Conservation (phyloP, 2,888 invertebrate genomes). For the Drosophila mettleri region DNA sequence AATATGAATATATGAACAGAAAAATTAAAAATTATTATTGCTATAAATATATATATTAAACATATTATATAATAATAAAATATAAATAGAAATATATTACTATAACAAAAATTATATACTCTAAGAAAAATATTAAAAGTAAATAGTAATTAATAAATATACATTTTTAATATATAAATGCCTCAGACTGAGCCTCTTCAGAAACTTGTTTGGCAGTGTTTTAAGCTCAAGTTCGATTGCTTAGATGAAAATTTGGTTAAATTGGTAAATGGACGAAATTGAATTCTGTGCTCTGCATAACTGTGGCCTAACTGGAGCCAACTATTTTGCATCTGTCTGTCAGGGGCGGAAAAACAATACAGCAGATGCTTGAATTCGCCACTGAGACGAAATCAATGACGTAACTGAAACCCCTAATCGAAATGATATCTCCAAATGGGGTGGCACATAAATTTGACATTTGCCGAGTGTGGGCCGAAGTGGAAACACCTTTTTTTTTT, state of each 20-base stretch:
- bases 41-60: no score
- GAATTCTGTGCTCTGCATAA: conserved; percentile 33
- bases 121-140: no score
- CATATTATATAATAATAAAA: no score
- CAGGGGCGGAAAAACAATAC: conserved; percentile 22
- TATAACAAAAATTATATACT: no score
- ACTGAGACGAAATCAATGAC: conserved; percentile 19
- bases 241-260: conserved; percentile 34
- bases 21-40: no score
- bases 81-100: no score
- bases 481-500: conserved; percentile 58
- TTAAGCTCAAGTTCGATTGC: background rate
- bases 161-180: no score
- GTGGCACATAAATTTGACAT: conserved; percentile 71
- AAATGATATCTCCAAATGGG: conserved; percentile 6
- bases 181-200: no score
- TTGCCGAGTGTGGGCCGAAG: conserved; percentile 50
- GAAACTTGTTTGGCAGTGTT: conserved; percentile 18
- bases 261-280: conserved; percentile 43
- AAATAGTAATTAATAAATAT: no score
- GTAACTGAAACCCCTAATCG: conserved; percentile 27
- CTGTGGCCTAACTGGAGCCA: conserved; percentile 9
- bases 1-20: no score
- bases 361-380: background rate
- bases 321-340: background rate